These are phyloP conservation scores for Parnassius mnemosyne DNA, from an alignment of 2,888 invertebrate genomes.

Conservation along the genomic window DNA sequence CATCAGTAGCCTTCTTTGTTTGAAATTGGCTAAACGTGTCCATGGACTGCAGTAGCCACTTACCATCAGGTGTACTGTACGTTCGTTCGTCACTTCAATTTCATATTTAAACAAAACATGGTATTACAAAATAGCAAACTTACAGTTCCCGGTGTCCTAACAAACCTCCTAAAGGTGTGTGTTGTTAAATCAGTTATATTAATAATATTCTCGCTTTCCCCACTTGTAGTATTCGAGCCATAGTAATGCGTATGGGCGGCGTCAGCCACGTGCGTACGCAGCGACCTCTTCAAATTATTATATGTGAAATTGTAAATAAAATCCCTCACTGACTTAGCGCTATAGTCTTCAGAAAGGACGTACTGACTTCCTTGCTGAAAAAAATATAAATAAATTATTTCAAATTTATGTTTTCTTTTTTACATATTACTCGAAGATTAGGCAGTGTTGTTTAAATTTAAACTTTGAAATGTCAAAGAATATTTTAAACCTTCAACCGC, in stretches of 20 bases:
- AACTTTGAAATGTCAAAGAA: too few relatives aligned
- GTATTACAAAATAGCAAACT: constrained; percentile 30
- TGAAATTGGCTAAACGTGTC: too few relatives aligned
- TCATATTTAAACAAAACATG: too few relatives aligned
- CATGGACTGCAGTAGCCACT: too few relatives aligned
- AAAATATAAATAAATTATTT: constrained; percentile 30
- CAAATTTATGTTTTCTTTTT: too few relatives aligned
- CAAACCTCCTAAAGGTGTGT: constrained; percentile 81
- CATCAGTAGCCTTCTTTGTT: too few relatives aligned
- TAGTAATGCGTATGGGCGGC: constrained; percentile 69
- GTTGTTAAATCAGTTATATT: constrained; percentile 84
- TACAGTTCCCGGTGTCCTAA: constrained; percentile 82
- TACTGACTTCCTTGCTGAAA: constrained; percentile 85
- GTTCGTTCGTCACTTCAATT: too few relatives aligned
- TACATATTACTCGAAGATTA: too few relatives aligned
- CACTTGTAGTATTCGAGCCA: constrained; percentile 49
- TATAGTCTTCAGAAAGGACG: constrained; percentile 77
- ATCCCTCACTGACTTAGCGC: constrained; percentile 69
- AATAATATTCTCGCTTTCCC: constrained; percentile 48
- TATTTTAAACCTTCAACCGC: too few relatives aligned
- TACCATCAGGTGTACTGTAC: too few relatives aligned
- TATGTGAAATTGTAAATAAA: constrained; percentile 79
- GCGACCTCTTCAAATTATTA: constrained; percentile 57
- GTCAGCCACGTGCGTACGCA: constrained; percentile 59
- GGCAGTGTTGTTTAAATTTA: too few relatives aligned